phyloP scores from a whole-genome alignment of 2,113 vertebrate species.

The Psephotus haematonotus region DNA sequence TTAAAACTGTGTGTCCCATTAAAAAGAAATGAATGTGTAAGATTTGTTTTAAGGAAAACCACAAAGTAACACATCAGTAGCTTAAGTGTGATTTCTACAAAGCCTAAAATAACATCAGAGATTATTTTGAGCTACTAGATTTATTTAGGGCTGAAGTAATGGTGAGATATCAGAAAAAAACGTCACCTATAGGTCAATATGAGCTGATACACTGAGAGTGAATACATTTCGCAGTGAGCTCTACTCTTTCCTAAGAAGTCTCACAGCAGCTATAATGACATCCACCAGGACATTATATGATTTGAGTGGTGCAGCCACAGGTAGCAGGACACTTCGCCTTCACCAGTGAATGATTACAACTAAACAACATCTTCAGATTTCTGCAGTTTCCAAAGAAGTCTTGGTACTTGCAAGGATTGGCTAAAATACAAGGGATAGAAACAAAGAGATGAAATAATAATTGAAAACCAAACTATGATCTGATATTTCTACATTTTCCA shows the following conservation, averaged over 20 bases:
- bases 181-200: not conserved
- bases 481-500: not conserved
- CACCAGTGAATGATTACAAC: not conserved
- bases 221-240: not conserved
- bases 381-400: not conserved
- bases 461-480: not conserved
- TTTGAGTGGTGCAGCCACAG: slow-evolving; percentile 35
- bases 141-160: not conserved
- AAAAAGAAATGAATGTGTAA: not conserved
- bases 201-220: not conserved
- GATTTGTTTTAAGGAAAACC: not conserved
- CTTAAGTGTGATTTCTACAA: not conserved
- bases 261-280: not conserved
- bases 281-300: not conserved
- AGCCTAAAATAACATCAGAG: not conserved
- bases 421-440: not conserved
- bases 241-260: not conserved
- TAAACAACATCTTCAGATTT: not conserved
- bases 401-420: slow-evolving; percentile 22
- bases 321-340: not conserved
- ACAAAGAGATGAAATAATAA: not conserved
- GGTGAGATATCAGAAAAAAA: not conserved
- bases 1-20: not conserved
- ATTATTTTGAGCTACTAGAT: not conserved
- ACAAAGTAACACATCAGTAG: not conserved